Conservation (phyloP, 2,797 vertebrate genomes). For the Tangara arthus region DNA sequence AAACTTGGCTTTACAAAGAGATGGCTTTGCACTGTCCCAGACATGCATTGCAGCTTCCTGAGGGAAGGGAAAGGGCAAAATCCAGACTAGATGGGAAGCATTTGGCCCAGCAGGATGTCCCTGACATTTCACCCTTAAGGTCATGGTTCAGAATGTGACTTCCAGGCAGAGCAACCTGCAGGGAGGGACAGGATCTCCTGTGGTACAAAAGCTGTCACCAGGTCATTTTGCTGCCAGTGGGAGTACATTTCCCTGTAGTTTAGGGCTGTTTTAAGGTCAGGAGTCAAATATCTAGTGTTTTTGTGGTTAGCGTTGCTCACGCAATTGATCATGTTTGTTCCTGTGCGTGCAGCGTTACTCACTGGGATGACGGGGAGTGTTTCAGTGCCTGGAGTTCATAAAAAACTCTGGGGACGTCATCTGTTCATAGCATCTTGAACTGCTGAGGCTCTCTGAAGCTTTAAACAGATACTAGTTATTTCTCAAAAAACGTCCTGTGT, state of each 20-base stretch:
- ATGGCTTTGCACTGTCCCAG: neutral
- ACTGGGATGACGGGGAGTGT: neutral
- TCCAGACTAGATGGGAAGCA: conserved; percentile 58
- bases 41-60: conserved; percentile 55
- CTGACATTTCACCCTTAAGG: conserved; percentile 49
- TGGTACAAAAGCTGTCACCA: conserved; percentile 70
- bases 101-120: conserved; percentile 65
- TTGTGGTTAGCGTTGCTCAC: conserved; percentile 51
- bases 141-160: conserved; percentile 66
- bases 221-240: conserved; percentile 67
- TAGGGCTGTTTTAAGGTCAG: conserved; percentile 56
- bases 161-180: conserved; percentile 54
- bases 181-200: conserved; percentile 65
- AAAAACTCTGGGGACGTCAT: neutral
- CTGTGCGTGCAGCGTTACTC: conserved; percentile 7
- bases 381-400: conserved; percentile 2
- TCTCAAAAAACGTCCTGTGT: neutral
- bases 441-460: neutral
- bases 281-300: conserved; percentile 68
- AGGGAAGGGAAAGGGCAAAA: conserved; percentile 65
- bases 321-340: conserved; percentile 60
- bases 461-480: neutral
- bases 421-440: neutral
- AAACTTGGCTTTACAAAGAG: conserved; percentile 51
- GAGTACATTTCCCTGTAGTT: conserved; percentile 63